A percentile compares a stretch with the other conserved stretches of the same genome.
phyloP scores from a whole-genome alignment of 2,113 vertebrate genomes.

The Trachemys scripta region DNA sequence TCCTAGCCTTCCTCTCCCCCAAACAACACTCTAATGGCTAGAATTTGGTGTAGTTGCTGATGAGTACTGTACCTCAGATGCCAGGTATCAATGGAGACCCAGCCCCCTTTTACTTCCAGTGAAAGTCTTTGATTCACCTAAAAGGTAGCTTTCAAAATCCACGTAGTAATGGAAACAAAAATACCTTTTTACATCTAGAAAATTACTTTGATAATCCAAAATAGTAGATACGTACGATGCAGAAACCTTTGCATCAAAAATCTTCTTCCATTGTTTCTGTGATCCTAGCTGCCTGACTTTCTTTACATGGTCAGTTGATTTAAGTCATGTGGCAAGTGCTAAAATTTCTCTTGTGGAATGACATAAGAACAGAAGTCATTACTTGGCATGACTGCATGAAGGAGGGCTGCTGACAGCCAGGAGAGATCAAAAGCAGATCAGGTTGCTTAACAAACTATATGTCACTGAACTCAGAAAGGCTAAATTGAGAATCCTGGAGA shows the following conservation, averaged over 20 bases:
- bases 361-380: slow-evolving; percentile 64
- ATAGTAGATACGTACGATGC: neutral
- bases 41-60: neutral
- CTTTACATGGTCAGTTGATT: slow-evolving; percentile 66
- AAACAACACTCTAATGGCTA: neutral
- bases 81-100: neutral
- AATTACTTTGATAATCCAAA: neutral
- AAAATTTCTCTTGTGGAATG: slow-evolving; percentile 67
- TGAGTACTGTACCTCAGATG: neutral
- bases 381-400: slow-evolving; percentile 65
- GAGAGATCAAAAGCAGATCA: slow-evolving; percentile 81
- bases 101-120: neutral
- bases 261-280: slow-evolving; percentile 9
- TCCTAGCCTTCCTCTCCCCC: neutral
- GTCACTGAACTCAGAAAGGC: slow-evolving; percentile 62
- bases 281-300: slow-evolving; percentile 45
- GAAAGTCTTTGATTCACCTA: neutral
- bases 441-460: slow-evolving; percentile 75
- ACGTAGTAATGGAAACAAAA: neutral
- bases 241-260: slow-evolving; percentile 9
- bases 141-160: neutral
- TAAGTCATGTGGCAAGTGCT: slow-evolving; percentile 76
- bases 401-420: slow-evolving; percentile 70
- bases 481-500: slow-evolving; percentile 57
- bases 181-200: neutral